Percentiles rank a stretch among this genome's conserved stretches.
These are phyloP conservation scores for Nebria salina DNA, from an alignment of 2,888 invertebrate genomes.

Conservation along the genomic window DNA sequence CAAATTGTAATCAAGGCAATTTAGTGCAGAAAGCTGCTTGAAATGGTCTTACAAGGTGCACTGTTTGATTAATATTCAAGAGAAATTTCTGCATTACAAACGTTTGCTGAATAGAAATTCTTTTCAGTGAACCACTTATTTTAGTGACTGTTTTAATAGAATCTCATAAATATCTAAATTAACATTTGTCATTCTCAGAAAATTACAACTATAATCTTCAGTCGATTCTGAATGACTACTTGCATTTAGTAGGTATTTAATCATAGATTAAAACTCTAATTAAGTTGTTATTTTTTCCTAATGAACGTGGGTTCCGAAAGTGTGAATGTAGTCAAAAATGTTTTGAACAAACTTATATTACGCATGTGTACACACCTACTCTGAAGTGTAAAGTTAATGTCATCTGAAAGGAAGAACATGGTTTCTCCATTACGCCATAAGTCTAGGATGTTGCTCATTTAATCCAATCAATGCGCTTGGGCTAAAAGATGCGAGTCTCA, in stretches of 20 bases:
- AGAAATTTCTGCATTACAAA: slow-evolving; percentile 8
- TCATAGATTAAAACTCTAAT: neutral
- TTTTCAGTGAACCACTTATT: neutral
- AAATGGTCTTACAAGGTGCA: slow-evolving; percentile 33
- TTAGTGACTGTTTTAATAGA: neutral
- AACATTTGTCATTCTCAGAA: neutral
- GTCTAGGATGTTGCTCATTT: slow-evolving; percentile 34
- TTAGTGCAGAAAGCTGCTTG: slow-evolving; percentile 28
- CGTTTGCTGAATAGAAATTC: slow-evolving; percentile 3
- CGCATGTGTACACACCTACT: neutral
- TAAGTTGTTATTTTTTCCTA: neutral
- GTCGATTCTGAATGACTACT: no score
- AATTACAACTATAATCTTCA: neutral
- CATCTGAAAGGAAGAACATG: slow-evolving; percentile 38
- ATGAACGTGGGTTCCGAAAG: neutral
- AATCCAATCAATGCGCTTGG: slow-evolving; percentile 40
- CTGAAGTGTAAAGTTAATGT: slow-evolving; percentile 25
- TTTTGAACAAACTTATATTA: neutral
- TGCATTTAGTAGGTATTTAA: no score
- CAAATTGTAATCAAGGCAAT: slow-evolving; percentile 42
- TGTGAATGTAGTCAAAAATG: neutral
- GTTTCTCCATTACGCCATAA: slow-evolving; percentile 36
- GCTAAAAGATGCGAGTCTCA: slow-evolving; percentile 12
- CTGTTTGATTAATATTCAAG: slow-evolving; percentile 39
- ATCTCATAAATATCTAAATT: neutral